These are phyloP conservation scores for Philonicus albiceps DNA, from an alignment of 2,888 invertebrate species.

Conservation along the genomic window DNA sequence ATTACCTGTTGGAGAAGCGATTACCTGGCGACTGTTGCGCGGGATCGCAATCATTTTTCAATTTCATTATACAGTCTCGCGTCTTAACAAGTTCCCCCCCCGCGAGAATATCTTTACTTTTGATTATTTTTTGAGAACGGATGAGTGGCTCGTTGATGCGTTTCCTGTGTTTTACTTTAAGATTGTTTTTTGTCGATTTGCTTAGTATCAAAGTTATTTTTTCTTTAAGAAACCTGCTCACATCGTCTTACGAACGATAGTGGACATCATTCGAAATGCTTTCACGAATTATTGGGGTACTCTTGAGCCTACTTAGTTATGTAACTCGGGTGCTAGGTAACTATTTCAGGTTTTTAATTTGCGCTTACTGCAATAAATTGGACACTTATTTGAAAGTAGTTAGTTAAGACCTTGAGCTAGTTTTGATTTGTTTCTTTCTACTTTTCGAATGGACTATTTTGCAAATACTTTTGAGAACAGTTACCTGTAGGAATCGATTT, in stretches of 20 bases:
- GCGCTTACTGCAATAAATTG: background rate
- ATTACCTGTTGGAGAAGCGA: background rate
- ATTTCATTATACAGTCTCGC: background rate
- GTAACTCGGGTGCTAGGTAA: background rate
- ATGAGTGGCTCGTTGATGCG: slow-evolving; percentile 4
- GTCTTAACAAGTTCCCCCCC: background rate
- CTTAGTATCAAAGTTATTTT: background rate
- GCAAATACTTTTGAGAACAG: background rate
- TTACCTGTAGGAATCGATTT: background rate
- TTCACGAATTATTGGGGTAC: background rate
- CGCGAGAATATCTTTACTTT: slow-evolving; percentile 13
- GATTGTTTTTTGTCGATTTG: background rate
- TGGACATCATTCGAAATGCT: background rate
- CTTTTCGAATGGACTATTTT: background rate
- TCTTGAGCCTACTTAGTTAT: background rate
- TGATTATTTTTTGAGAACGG: slow-evolving; percentile 7
- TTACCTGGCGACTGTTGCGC: background rate
- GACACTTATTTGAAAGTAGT: background rate
- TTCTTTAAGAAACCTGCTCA: background rate
- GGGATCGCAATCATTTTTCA: slow-evolving; percentile 14
- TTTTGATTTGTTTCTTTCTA: background rate
- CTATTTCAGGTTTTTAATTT: background rate
- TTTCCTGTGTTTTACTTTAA: background rate
- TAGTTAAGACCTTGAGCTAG: background rate
- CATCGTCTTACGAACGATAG: background rate